These are phyloP conservation scores for human (Homo sapiens) DNA, from an alignment of 2,113 vertebrate genomes.

Conservation along the genomic window DNA sequence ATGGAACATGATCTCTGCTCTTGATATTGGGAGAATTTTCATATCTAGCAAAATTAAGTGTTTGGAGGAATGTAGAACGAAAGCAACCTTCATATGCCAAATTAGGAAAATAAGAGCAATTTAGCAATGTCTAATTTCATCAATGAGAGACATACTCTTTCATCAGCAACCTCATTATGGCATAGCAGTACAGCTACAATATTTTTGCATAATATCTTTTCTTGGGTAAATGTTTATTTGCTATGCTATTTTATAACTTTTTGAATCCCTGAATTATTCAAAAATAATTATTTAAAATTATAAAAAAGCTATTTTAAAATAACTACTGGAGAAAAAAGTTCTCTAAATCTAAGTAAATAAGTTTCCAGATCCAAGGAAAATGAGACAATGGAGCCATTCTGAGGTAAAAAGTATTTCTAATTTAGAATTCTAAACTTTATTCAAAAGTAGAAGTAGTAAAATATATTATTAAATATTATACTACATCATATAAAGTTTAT, in stretches of 20 bases:
- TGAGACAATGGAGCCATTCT: not conserved
- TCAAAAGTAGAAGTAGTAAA: not conserved
- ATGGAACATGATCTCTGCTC: not conserved
- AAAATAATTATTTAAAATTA: not conserved
- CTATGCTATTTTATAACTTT: not conserved
- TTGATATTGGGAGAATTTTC: not conserved
- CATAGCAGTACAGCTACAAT: not conserved
- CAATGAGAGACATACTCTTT: not conserved
- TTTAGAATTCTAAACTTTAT: not conserved
- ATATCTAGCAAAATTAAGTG: not conserved
- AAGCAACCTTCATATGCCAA: not conserved
- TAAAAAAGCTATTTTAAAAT: not conserved
- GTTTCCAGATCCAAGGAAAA: not conserved
- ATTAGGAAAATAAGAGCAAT: not conserved
- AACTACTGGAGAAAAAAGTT: not conserved
- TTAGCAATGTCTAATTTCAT: not conserved
- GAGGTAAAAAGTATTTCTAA: not conserved
- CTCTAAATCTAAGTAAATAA: not conserved
- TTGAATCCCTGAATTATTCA: not conserved
- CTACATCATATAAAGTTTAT: not conserved
- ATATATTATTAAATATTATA: not conserved
- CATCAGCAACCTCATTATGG: not conserved
- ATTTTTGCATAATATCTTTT: not conserved
- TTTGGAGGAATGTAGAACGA: not conserved
- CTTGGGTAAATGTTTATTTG: not conserved